Conservation (phyloP, 1,140 invertebrate species). For the Artemia franciscana region DNA sequence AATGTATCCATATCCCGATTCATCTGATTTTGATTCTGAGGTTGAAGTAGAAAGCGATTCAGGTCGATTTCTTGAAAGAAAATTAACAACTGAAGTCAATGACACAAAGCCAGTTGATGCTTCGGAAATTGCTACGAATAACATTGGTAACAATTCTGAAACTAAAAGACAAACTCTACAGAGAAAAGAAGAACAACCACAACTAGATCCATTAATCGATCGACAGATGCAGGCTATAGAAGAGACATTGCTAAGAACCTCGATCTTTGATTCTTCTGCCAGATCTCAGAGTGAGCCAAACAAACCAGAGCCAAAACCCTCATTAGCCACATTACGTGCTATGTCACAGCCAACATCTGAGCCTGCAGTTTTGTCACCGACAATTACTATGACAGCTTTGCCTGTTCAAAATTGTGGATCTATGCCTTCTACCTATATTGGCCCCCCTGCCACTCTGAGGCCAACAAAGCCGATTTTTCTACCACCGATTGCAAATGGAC, state of each 20-base stretch:
- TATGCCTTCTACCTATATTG: not conserved
- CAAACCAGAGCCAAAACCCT: not conserved
- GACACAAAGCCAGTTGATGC: not conserved
- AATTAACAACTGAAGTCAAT: not conserved
- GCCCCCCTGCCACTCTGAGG: not conserved
- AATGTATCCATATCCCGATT: not conserved
- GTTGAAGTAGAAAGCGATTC: not conserved
- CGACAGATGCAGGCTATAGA: not conserved
- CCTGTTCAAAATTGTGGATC: not conserved
- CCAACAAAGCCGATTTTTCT: not conserved
- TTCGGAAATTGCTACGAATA: not conserved
- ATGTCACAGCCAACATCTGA: not conserved
- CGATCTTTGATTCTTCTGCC: not conserved
- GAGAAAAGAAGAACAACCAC: not conserved
- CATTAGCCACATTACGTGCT: not conserved
- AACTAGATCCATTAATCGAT: not conserved
- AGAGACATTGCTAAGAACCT: not conserved
- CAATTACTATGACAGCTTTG: not conserved
- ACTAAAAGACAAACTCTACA: too few species aligned
- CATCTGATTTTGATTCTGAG: not conserved
- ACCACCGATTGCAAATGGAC: not conserved
- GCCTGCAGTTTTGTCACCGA: not conserved
- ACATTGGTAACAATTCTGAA: not conserved
- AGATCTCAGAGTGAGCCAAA: not conserved
- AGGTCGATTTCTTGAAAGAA: not conserved